These are phyloP conservation scores for Pharmacophagus antenor DNA, from an alignment of 2,888 invertebrate species.

Conservation along the genomic window DNA sequence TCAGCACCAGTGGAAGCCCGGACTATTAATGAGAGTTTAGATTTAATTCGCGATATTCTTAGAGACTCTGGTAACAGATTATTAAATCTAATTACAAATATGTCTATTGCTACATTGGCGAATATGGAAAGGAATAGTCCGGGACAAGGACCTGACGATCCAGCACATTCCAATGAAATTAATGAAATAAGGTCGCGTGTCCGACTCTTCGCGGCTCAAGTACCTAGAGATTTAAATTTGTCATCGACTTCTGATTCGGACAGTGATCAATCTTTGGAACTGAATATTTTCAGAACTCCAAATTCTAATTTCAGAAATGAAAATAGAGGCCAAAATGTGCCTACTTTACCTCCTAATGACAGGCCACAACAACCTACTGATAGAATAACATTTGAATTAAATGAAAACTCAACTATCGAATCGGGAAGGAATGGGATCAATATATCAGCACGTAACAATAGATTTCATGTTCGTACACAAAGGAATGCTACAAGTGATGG, in stretches of 20 bases:
- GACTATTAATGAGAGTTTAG: slow-evolving; percentile 70
- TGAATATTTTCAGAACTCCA: slow-evolving; percentile 67
- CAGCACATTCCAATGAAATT: slow-evolving; percentile 54
- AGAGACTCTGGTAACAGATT: slow-evolving; percentile 72
- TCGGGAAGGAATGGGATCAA: slow-evolving; percentile 48
- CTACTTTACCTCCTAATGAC: slow-evolving; percentile 31
- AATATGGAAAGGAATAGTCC: slow-evolving; percentile 53
- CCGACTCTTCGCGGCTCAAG: slow-evolving; percentile 48
- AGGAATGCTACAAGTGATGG: slow-evolving; percentile 39
- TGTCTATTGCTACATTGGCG: slow-evolving; percentile 66
- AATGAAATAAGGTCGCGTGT: slow-evolving; percentile 45
- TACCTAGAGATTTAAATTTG: slow-evolving; percentile 52
- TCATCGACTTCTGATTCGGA: slow-evolving; percentile 71
- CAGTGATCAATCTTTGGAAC: slow-evolving; percentile 65
- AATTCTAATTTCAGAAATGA: slow-evolving; percentile 61
- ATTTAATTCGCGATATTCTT: slow-evolving; percentile 71
- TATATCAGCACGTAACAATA: slow-evolving; percentile 50
- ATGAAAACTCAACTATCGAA: slow-evolving; percentile 42
- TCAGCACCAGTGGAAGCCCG: slow-evolving; percentile 61
- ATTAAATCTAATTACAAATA: slow-evolving; percentile 70
- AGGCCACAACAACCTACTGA: slow-evolving; percentile 45
- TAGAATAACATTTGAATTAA: slow-evolving; percentile 57
- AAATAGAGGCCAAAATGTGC: slow-evolving; percentile 38
- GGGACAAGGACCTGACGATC: slow-evolving; percentile 42
- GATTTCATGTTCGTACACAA: slow-evolving; percentile 64